These are phyloP conservation scores for Scaptomyza reducta DNA, from an alignment of 2,888 invertebrate species.

Conservation along the genomic window DNA sequence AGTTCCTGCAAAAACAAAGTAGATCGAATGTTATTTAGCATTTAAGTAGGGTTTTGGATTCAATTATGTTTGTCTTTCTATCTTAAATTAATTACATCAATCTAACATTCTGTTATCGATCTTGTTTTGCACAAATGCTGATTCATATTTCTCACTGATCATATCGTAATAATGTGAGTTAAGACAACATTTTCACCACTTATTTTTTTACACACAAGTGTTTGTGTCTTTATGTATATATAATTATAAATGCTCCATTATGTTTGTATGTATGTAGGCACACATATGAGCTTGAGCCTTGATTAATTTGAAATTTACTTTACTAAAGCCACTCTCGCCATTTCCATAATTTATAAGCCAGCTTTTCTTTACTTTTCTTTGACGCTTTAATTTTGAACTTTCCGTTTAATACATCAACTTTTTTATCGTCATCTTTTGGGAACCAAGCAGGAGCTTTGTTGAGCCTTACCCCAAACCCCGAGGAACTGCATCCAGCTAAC, in stretches of 20 bases:
- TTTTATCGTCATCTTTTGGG: not conserved
- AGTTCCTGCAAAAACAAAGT: slow-evolving; percentile 51
- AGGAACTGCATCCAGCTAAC: slow-evolving; percentile 10
- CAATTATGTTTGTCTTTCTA: too few species aligned
- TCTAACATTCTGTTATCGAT: too few species aligned
- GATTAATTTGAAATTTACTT: slow-evolving; percentile 57
- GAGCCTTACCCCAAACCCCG: not conserved
- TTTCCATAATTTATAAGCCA: slow-evolving; percentile 63
- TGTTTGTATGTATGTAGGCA: not conserved
- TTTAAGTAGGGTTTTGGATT: too few species aligned
- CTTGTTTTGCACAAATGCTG: too few species aligned
- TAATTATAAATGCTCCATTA: not conserved
- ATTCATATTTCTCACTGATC: too few species aligned
- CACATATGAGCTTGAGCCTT: slow-evolving; percentile 2
- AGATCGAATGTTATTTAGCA: not conserved
- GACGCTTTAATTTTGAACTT: slow-evolving; percentile 41
- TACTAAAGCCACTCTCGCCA: slow-evolving; percentile 40
- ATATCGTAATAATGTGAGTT: too few species aligned
- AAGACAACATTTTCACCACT: too few species aligned
- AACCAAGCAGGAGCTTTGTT: not conserved
- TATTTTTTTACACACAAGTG: too few species aligned
- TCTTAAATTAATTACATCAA: too few species aligned
- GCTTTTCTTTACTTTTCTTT: slow-evolving; percentile 28
- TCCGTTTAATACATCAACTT: slow-evolving; percentile 42
- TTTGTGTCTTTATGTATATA: too few species aligned